These are phyloP conservation scores for Sarcophaga peregrina DNA, from an alignment of 1,140 invertebrate genomes.

Conservation along the genomic window DNA sequence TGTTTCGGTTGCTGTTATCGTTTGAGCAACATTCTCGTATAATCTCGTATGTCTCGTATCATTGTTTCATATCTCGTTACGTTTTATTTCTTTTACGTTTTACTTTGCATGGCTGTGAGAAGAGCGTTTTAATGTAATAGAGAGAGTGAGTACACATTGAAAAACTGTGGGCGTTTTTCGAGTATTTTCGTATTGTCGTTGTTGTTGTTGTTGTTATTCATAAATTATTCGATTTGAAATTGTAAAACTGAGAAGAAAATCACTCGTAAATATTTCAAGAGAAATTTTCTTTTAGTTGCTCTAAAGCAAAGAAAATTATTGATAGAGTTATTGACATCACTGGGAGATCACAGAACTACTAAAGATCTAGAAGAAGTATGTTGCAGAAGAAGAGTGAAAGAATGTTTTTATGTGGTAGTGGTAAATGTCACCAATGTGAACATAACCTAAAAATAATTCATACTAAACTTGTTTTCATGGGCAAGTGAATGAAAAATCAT, in stretches of 20 bases:
- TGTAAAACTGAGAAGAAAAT: not conserved
- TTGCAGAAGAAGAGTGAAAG: too few species aligned
- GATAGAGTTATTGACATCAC: too few species aligned
- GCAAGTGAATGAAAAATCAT: too few species aligned
- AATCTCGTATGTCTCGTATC: not conserved
- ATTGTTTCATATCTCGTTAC: not conserved
- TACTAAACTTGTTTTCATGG: too few species aligned
- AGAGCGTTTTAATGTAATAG: not conserved
- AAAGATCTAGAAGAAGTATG: too few species aligned
- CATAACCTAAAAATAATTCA: too few species aligned
- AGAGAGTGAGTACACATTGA: not conserved
- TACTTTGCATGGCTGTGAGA: not conserved
- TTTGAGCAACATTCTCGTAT: not conserved
- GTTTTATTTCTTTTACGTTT: not conserved
- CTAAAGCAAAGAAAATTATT: too few species aligned
- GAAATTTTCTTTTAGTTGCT: not conserved
- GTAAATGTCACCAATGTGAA: too few species aligned
- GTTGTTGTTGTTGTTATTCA: not conserved
- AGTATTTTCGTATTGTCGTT: not conserved
- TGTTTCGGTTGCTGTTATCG: not conserved
- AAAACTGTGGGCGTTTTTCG: conserved; percentile 9
- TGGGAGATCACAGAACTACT: too few species aligned
- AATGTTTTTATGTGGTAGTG: too few species aligned
- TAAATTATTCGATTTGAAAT: not conserved
- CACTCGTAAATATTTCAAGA: conserved; percentile 2